Evolutionary conservation across 2,113 vertebrate species (phyloP).

Genomic region (Dromaius novaehollandiae): DNA sequence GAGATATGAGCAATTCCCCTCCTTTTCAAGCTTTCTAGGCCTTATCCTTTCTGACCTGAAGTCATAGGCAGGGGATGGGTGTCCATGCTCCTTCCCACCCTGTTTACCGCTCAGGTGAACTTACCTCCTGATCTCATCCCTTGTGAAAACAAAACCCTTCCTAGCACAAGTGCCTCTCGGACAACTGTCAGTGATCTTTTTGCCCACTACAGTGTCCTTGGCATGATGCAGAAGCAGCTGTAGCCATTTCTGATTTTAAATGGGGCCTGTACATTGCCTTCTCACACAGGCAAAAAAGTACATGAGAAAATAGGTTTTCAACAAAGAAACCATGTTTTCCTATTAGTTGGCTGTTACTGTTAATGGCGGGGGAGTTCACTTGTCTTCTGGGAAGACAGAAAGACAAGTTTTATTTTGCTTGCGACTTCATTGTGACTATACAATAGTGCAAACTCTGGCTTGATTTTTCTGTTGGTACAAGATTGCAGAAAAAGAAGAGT

Average conservation of each 20-base stretch:
- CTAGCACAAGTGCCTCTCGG: not conserved
- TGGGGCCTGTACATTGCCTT: too few species aligned
- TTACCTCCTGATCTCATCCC: not conserved
- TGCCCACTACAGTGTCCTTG: not conserved
- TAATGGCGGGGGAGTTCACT: too few species aligned
- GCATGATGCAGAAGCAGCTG: not conserved
- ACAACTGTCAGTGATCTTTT: not conserved
- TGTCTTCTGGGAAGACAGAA: not conserved
- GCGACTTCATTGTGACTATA: not conserved
- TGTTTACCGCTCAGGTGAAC: not conserved
- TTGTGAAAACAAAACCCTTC: not conserved
- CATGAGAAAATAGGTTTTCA: too few species aligned
- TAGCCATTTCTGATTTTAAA: not conserved
- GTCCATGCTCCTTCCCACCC: not conserved
- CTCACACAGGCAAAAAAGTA: too few species aligned
- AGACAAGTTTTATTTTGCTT: not conserved
- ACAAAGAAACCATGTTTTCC: too few species aligned
- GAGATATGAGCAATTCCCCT: not conserved
- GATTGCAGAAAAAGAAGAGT: too few species aligned
- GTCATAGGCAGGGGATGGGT: not conserved
- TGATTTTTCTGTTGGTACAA: not conserved
- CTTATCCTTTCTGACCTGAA: not conserved
- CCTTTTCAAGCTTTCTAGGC: not conserved
- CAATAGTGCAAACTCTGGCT: not conserved
- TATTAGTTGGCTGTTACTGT: too few species aligned